phyloP scores from a whole-genome alignment of 2,888 invertebrate species.

The Hecatera dysodea region DNA sequence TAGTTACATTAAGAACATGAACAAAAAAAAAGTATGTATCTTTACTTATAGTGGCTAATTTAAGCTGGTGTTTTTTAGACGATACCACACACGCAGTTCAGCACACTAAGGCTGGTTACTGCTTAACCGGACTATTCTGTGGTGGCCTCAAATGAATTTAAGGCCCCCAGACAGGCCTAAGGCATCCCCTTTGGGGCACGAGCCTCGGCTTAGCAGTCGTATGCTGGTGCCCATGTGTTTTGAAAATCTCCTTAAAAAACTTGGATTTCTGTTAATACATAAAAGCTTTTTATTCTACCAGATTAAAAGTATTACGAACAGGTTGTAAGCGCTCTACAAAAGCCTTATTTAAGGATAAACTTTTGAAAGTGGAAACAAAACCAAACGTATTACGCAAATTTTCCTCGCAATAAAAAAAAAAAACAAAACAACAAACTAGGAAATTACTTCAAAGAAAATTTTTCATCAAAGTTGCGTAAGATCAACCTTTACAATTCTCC shows the following conservation, averaged over 20 bases:
- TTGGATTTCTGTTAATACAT: neutral
- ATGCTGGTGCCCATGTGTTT: neutral
- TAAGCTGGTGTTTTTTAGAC: no score
- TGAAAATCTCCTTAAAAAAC: neutral
- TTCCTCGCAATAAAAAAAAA: neutral
- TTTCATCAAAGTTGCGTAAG: slow-evolving; percentile 30
- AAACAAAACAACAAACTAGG: slow-evolving; percentile 1
- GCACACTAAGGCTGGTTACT: no score
- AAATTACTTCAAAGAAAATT: slow-evolving; percentile 33
- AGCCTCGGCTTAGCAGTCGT: no score
- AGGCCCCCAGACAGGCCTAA: no score
- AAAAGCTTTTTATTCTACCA: neutral
- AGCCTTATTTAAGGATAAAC: slow-evolving; percentile 3
- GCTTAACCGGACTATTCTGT: no score
- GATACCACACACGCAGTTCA: no score
- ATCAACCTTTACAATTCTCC: slow-evolving; percentile 46
- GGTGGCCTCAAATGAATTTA: no score
- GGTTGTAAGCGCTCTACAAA: slow-evolving; percentile 9
- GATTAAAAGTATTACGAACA: slow-evolving; percentile 8
- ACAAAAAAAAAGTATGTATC: no score
- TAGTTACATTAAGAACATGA: neutral
- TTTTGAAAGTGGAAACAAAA: slow-evolving; percentile 2
- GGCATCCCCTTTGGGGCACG: no score
- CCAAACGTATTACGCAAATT: slow-evolving; percentile 21
- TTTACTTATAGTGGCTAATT: no score